Evolutionary conservation across 2,888 invertebrate genomes (phyloP).

Genomic region (Bugula neritina): DNA sequence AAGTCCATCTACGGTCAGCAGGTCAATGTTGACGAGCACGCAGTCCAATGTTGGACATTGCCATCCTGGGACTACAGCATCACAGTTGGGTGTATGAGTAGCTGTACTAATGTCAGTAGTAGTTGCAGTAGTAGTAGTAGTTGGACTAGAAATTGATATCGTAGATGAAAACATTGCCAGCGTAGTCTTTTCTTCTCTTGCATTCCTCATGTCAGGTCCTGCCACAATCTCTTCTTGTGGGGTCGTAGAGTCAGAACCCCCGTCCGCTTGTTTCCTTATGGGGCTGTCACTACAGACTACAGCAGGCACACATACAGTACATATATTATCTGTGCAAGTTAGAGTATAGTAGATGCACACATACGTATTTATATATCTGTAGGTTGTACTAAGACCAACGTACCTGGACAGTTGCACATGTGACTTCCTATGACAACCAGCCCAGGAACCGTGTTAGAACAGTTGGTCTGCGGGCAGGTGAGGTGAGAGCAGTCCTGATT

Average conservation of each 20-base stretch:
- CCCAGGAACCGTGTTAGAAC: background rate
- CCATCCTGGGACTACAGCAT: background rate
- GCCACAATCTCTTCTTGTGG: no score
- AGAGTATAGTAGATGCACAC: no score
- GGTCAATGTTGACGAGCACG: background rate
- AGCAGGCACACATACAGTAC: no score
- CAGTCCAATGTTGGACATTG: background rate
- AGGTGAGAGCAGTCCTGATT: conserved; percentile 7
- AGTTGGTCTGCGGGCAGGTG: background rate
- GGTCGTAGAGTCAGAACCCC: no score
- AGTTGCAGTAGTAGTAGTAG: background rate
- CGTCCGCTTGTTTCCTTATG: no score
- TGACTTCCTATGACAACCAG: background rate
- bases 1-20: background rate
- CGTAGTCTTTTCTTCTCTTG: no score
- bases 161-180: no score
- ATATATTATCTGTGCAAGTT: no score
- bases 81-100: background rate
- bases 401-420: conserved; percentile 23
- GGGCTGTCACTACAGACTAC: no score
- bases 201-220: no score
- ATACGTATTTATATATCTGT: no score
- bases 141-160: background rate
- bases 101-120: background rate
- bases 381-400: no score